Evolutionary conservation across 2,888 invertebrate genomes (phyloP).

Genomic region (Ptilodon capucinus): DNA sequence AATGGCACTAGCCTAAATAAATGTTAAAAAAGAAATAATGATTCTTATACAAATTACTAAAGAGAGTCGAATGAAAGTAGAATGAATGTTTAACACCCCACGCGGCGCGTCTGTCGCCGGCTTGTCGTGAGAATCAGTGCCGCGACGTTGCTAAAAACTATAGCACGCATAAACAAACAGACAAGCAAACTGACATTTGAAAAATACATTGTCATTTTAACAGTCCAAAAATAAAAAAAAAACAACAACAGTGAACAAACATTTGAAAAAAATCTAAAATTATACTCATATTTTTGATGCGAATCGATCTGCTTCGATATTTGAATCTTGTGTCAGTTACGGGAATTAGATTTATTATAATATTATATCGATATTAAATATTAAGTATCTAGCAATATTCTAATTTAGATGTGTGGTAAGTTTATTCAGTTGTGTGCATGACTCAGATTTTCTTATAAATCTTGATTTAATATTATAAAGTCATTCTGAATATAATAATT

Average conservation of each 20-base stretch:
- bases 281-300: background rate
- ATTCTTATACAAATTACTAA: conserved; percentile 22
- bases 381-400: too few relatives aligned
- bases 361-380: background rate
- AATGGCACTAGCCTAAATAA: conserved; percentile 33
- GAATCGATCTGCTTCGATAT: background rate
- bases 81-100: conserved; percentile 60
- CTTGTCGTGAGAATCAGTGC: conserved; percentile 56
- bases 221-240: background rate
- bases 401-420: too few relatives aligned
- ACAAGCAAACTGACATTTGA: background rate
- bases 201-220: background rate
- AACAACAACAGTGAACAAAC: background rate
- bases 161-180: conserved; percentile 48
- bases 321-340: background rate
- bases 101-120: conserved; percentile 39
- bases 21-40: conserved; percentile 20
- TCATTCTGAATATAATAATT: too few relatives aligned
- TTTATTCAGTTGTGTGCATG: too few relatives aligned
- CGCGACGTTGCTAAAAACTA: conserved; percentile 55
- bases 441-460: too few relatives aligned
- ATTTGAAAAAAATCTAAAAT: background rate
- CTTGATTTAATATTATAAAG: too few relatives aligned
- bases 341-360: background rate
- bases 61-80: conserved; percentile 44